A percentile compares a stretch with the other conserved stretches of the same genome.
phyloP scores from a whole-genome alignment of 2,797 vertebrate genomes.

The Epinephelus coioides region DNA sequence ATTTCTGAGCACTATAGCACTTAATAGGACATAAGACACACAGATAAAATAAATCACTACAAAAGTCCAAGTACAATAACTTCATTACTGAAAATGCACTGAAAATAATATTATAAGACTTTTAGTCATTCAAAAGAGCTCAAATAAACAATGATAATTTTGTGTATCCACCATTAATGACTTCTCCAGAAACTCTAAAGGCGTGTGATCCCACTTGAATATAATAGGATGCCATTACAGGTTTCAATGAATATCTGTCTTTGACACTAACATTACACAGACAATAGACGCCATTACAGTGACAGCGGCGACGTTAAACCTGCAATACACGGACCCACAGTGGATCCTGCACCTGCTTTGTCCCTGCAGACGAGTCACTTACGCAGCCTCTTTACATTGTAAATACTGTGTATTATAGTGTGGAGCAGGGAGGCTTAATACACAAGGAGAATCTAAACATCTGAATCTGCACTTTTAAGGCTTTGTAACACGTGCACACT shows the following conservation, averaged over 20 bases:
- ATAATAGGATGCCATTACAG: constrained; percentile 50
- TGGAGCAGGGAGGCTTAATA: constrained; percentile 48
- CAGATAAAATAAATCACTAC: no score
- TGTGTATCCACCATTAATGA: constrained; percentile 28
- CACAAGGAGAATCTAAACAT: constrained; percentile 35
- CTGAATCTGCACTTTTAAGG: background rate
- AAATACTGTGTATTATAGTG: constrained; percentile 51
- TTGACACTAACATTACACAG: constrained; percentile 32
- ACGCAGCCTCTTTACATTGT: constrained; percentile 41
- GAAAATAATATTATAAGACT: background rate
- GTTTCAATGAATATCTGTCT: constrained; percentile 58
- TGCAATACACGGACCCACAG: constrained; percentile 53
- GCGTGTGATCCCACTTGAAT: constrained; percentile 25
- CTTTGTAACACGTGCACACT: background rate
- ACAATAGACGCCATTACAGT: constrained; percentile 62
- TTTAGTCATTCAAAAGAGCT: background rate
- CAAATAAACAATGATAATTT: background rate
- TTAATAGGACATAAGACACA: no score
- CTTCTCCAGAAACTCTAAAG: constrained; percentile 28
- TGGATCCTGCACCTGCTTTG: constrained; percentile 58
- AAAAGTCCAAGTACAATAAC: background rate
- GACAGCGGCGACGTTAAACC: constrained; percentile 26
- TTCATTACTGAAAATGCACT: background rate
- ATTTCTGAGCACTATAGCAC: background rate
- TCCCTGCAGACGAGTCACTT: constrained; percentile 46